Percentiles rank a stretch among this genome's conserved stretches.
These are phyloP conservation scores for Laothoe populi DNA, from an alignment of 2,888 invertebrate species.

Conservation along the genomic window DNA sequence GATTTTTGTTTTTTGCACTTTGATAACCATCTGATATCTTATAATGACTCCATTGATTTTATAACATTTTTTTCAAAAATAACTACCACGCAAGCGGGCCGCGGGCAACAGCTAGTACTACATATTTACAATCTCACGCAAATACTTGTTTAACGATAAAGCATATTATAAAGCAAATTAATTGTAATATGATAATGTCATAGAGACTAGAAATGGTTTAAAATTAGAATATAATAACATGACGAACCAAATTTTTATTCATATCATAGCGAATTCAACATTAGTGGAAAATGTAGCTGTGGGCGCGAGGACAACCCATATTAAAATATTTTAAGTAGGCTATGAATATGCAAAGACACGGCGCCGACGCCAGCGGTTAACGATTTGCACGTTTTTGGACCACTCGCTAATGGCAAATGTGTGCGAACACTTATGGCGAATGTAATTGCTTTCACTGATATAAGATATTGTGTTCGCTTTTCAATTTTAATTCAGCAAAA, in stretches of 20 bases:
- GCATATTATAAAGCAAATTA: background rate
- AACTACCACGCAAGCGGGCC: no score
- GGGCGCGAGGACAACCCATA: slow-evolving; percentile 71
- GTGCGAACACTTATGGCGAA: slow-evolving; percentile 81
- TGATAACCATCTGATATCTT: no score
- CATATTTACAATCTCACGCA: no score
- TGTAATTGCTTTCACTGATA: slow-evolving; percentile 81
- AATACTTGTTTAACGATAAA: no score
- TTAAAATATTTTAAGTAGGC: slow-evolving; percentile 85
- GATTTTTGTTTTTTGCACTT: no score
- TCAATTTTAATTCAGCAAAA: slow-evolving; percentile 49
- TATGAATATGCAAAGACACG: slow-evolving; percentile 85
- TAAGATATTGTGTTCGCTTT: slow-evolving; percentile 62
- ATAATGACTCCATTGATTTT: no score
- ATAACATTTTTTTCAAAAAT: no score
- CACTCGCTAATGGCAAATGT: slow-evolving; percentile 83
- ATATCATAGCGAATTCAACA: slow-evolving; percentile 69
- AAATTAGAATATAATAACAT: slow-evolving; percentile 16
- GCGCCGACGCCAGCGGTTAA: slow-evolving; percentile 74
- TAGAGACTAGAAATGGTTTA: background rate
- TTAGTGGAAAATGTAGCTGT: slow-evolving; percentile 75
- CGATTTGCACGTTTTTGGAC: slow-evolving; percentile 84
- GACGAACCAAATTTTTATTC: slow-evolving; percentile 51
- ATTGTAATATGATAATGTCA: background rate
- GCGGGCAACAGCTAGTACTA: no score